A percentile compares a stretch with the other conserved stretches of the same genome.
These are phyloP conservation scores for Tarsius wallacei DNA, from an alignment of 2,797 vertebrate genomes.

Conservation along the genomic window DNA sequence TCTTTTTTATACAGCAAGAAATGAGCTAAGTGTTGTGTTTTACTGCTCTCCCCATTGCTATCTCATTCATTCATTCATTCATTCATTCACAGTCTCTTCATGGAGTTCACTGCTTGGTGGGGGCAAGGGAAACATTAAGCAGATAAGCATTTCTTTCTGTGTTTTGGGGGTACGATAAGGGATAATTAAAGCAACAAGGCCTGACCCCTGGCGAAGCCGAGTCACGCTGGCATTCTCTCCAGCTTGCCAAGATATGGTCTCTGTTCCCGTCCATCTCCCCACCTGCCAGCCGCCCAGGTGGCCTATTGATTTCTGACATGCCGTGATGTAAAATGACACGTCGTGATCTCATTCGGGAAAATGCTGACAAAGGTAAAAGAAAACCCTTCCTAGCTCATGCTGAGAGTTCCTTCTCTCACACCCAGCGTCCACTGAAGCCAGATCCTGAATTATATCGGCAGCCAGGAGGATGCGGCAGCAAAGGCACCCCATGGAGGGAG, in stretches of 20 bases:
- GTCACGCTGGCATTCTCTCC: neutral
- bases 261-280: slow-evolving; percentile 15
- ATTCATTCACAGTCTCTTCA: neutral
- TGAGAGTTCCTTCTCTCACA: slow-evolving; percentile 43
- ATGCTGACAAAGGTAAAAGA: slow-evolving; percentile 58
- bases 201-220: neutral
- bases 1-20: neutral
- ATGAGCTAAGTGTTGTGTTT: neutral
- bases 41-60: neutral
- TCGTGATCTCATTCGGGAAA: neutral
- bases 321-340: slow-evolving; percentile 64
- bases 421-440: slow-evolving; percentile 11
- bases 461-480: slow-evolving; percentile 52
- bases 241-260: neutral
- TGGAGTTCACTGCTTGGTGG: neutral
- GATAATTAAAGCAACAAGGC: slow-evolving; percentile 43
- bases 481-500: slow-evolving; percentile 34
- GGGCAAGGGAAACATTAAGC: neutral
- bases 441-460: slow-evolving; percentile 68
- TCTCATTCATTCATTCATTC: neutral
- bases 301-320: slow-evolving; percentile 64
- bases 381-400: neutral
- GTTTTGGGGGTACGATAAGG: slow-evolving; percentile 7
- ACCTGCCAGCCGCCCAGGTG: slow-evolving; percentile 27
- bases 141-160: slow-evolving; percentile 10